Evolutionary conservation across 2,797 vertebrate genomes (phyloP).

Genomic region (Epinephelus coioides): DNA sequence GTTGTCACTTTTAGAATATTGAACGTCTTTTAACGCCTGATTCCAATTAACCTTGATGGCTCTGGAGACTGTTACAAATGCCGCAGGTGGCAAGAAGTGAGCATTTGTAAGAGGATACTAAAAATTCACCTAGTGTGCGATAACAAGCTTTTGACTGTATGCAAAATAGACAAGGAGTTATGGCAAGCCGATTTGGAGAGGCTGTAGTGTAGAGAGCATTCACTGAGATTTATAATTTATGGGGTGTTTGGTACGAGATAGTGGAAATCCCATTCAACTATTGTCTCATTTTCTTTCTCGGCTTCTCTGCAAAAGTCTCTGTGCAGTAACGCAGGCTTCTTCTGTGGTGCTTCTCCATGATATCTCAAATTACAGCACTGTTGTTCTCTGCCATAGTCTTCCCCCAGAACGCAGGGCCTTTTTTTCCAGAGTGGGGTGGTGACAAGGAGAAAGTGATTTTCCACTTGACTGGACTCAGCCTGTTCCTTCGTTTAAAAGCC

Average conservation of each 20-base stretch:
- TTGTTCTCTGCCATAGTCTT: conserved; percentile 38
- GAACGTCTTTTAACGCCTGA: conserved; percentile 74
- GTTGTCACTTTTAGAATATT: conserved; percentile 81
- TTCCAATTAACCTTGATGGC: conserved; percentile 82
- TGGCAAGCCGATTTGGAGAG: neutral
- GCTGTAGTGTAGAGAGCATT: neutral
- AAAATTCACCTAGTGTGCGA: conserved; percentile 30
- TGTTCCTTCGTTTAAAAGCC: conserved; percentile 64
- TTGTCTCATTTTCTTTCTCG: conserved; percentile 4
- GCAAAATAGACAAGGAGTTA: conserved; percentile 41
- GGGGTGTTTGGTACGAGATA: neutral
- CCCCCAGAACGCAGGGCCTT: conserved; percentile 25
- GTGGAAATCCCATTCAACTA: conserved; percentile 13
- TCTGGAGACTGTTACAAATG: conserved; percentile 70
- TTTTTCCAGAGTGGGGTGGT: conserved; percentile 42
- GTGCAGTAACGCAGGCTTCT: conserved; percentile 14
- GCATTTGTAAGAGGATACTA: conserved; percentile 61
- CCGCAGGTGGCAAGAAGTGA: conserved; percentile 58
- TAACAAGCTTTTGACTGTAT: conserved; percentile 51
- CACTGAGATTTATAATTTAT: conserved; percentile 1
- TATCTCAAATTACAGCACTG: conserved; percentile 57
- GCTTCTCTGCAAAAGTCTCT: neutral
- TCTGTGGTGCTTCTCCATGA: conserved; percentile 30
- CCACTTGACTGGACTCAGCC: conserved; percentile 68
- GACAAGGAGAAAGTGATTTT: conserved; percentile 78